A percentile compares a stretch with the other conserved stretches of the same genome.
Conservation (phyloP, 2,888 invertebrate genomes). For the Eupsilia transversa region DNA sequence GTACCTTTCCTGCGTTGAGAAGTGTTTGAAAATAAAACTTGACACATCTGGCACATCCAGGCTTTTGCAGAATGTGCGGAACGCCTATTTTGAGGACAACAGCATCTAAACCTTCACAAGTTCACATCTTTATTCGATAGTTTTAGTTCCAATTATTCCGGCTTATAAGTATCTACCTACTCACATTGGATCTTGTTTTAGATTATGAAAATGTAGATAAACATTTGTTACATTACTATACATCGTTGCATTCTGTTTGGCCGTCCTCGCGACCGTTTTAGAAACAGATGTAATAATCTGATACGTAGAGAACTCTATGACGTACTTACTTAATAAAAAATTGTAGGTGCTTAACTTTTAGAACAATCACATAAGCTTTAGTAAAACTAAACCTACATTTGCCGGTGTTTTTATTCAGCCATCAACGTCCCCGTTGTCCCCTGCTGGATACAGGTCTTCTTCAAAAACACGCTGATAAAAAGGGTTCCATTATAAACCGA, state of each 20-base stretch:
- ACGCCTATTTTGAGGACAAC: background rate
- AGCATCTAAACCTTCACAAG: constrained; percentile 3
- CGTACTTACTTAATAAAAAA: no score
- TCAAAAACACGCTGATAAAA: background rate
- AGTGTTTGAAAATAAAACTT: constrained; percentile 1
- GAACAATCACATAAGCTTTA: background rate
- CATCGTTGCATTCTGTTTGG: constrained; percentile 26
- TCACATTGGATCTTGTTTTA: constrained; percentile 1
- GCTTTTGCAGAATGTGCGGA: background rate
- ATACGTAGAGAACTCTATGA: constrained; percentile 22
- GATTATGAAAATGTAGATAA: constrained; percentile 21
- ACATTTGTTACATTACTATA: constrained; percentile 17
- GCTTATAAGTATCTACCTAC: background rate
- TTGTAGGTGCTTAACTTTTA: no score
- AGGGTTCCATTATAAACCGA: background rate
- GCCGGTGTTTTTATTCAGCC: background rate
- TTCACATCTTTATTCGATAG: no score
- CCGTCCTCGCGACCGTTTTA: constrained; percentile 34
- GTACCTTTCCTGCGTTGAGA: no score
- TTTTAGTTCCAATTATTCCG: background rate
- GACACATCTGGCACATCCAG: background rate
- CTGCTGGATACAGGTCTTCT: background rate
- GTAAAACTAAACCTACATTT: background rate
- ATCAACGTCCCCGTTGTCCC: background rate
- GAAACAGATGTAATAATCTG: constrained; percentile 35